These are phyloP conservation scores for Macrocentrus cingulum DNA, from an alignment of 1,140 invertebrate genomes.

Conservation along the genomic window DNA sequence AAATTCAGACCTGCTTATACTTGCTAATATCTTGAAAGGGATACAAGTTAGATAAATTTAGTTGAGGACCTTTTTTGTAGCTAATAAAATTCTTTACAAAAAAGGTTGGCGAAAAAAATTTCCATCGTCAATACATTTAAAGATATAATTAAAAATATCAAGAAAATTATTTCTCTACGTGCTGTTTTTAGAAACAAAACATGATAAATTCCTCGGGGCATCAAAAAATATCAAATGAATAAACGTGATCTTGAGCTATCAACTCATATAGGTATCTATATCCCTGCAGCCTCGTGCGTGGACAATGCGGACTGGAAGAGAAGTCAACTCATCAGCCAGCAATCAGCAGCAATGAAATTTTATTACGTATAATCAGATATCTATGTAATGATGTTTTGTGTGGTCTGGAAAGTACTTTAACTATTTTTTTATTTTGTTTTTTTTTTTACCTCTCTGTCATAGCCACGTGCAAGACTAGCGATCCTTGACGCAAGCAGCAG, in stretches of 20 bases:
- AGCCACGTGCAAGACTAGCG: constrained; percentile 1
- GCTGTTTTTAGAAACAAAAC: no score
- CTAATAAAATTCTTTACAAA: no score
- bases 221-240: constrained; percentile 10
- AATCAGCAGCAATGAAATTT: constrained; percentile 8
- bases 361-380: neutral
- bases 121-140: constrained; percentile 12
- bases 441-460: constrained; percentile 4
- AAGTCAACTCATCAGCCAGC: constrained; percentile 2
- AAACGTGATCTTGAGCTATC: neutral
- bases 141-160: no score
- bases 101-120: no score
- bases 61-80: no score
- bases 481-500: constrained; percentile 10
- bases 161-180: no score
- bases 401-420: neutral
- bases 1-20: no score
- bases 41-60: no score
- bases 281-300: neutral
- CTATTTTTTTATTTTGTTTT: neutral
- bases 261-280: neutral
- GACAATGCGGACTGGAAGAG: neutral
- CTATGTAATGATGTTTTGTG: constrained; percentile 4
- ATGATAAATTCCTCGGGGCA: constrained; percentile 20
- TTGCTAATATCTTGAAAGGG: no score